Conservation (phyloP, 1,140 invertebrate species). For the Cydia splendana region DNA sequence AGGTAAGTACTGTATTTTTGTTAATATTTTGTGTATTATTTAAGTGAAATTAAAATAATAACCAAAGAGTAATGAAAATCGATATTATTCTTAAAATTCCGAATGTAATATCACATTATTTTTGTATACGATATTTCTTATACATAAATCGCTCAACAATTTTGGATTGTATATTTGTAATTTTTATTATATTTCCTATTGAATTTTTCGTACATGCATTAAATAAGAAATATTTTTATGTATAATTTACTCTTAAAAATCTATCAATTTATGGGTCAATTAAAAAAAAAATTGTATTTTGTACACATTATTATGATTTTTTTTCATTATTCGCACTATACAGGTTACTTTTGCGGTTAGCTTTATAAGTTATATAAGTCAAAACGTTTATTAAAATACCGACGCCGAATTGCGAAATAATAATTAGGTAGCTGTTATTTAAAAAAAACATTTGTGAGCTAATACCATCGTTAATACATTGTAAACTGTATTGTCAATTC, state of each 20-base stretch:
- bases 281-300: too few relatives aligned
- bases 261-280: too few relatives aligned
- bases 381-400: too few relatives aligned
- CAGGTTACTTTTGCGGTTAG: too few relatives aligned
- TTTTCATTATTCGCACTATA: too few relatives aligned
- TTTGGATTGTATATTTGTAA: not conserved
- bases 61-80: constrained; percentile 3
- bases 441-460: too few relatives aligned
- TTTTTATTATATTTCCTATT: not conserved
- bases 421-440: too few relatives aligned
- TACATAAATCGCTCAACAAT: not conserved
- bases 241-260: not conserved
- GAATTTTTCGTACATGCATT: not conserved
- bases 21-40: not conserved
- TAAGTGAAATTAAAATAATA: not conserved
- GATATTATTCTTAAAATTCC: not conserved
- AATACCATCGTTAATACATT: too few relatives aligned
- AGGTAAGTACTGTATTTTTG: not conserved
- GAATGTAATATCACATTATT: not conserved
- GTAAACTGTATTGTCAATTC: too few relatives aligned
- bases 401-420: too few relatives aligned
- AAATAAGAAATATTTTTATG: constrained; percentile 4
- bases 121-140: not conserved
- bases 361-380: too few relatives aligned
- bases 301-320: too few relatives aligned